phyloP scores from a whole-genome alignment of 2,888 invertebrate species.

The Trilocha varians region DNA sequence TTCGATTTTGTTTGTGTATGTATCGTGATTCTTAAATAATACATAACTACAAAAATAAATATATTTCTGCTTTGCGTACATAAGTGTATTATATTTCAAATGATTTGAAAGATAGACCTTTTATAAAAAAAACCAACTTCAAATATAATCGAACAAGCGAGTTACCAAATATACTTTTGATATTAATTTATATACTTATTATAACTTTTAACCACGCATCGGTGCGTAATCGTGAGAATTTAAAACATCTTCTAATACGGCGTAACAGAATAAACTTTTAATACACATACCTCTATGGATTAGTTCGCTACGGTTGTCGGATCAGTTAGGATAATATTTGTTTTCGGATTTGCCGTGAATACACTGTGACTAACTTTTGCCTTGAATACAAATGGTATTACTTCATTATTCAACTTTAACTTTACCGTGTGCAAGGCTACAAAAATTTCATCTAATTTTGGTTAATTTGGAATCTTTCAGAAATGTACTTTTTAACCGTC shows the following conservation, averaged over 20 bases:
- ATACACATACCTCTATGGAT: background rate
- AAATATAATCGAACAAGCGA: too few relatives aligned
- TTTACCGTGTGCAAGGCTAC: slow-evolving; percentile 18
- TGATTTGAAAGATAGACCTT: too few relatives aligned
- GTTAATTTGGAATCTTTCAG: too few relatives aligned
- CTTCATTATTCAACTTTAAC: background rate
- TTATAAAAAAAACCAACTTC: too few relatives aligned
- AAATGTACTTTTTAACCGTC: too few relatives aligned
- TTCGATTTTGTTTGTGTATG: background rate
- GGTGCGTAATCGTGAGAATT: background rate
- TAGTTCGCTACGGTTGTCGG: slow-evolving; percentile 9
- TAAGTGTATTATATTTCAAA: too few relatives aligned
- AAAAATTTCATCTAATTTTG: background rate
- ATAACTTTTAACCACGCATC: too few relatives aligned
- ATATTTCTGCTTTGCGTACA: too few relatives aligned
- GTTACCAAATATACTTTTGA: too few relatives aligned
- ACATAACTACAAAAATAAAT: background rate
- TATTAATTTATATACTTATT: too few relatives aligned
- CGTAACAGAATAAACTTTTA: slow-evolving; percentile 5
- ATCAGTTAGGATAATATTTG: slow-evolving; percentile 46
- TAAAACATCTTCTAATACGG: background rate
- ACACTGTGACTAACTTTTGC: slow-evolving; percentile 32
- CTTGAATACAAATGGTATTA: slow-evolving; percentile 16
- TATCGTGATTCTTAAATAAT: background rate
- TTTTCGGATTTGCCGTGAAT: slow-evolving; percentile 30